These are phyloP conservation scores for Lagopus muta DNA, from an alignment of 2,113 vertebrate genomes.

Conservation along the genomic window DNA sequence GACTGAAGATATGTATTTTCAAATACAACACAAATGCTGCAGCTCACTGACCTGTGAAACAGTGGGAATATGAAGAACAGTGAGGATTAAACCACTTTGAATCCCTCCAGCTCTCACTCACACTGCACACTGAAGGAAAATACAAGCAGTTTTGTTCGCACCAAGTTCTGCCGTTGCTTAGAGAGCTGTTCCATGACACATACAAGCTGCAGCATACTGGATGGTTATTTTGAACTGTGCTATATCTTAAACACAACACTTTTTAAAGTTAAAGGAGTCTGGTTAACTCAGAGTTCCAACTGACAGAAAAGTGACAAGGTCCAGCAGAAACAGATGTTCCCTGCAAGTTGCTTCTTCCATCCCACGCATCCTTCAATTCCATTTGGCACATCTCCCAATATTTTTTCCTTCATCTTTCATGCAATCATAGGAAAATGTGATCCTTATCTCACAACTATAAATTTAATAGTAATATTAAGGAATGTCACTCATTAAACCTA, in stretches of 20 bases:
- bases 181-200: conserved; percentile 4
- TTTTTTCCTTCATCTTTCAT: conserved; percentile 32
- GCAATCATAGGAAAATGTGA: conserved; percentile 39
- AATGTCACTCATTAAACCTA: not conserved
- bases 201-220: conserved; percentile 5
- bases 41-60: conserved; percentile 45
- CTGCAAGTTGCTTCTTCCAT: conserved; percentile 62
- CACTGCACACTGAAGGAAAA: not conserved
- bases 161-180: conserved; percentile 13
- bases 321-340: conserved; percentile 72
- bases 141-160: not conserved
- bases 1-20: conserved; percentile 39
- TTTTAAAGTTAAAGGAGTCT: conserved; percentile 52
- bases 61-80: conserved; percentile 23
- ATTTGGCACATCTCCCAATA: conserved; percentile 56
- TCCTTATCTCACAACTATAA: conserved; percentile 20
- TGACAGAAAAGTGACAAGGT: conserved; percentile 56
- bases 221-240: conserved; percentile 26
- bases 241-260: conserved; percentile 48
- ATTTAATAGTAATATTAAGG: conserved; percentile 8
- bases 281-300: conserved; percentile 48
- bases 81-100: conserved; percentile 47
- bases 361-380: conserved; percentile 64
- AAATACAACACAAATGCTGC: conserved; percentile 46
- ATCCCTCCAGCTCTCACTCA: not conserved